A percentile compares a stretch with the other conserved stretches of the same genome.
These are phyloP conservation scores for Trichogramma evanescens DNA, from an alignment of 2,888 invertebrate species.

Conservation along the genomic window DNA sequence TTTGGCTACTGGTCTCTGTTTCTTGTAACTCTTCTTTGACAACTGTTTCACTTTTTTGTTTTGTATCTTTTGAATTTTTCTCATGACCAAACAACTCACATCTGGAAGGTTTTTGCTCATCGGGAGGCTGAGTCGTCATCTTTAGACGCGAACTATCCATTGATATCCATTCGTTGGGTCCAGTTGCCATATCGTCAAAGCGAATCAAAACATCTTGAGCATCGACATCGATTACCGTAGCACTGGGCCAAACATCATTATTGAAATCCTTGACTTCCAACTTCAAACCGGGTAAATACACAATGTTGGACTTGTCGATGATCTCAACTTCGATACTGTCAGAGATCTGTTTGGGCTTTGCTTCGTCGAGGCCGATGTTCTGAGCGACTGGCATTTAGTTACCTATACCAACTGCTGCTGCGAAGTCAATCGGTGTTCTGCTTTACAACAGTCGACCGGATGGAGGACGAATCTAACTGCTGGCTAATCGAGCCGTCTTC, in stretches of 20 bases:
- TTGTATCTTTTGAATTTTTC: constrained; percentile 39
- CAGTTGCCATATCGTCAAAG: constrained; percentile 67
- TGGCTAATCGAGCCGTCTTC: no score
- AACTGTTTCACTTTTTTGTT: constrained; percentile 28
- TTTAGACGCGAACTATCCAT: constrained; percentile 77
- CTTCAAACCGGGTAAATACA: constrained; percentile 57
- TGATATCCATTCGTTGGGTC: constrained; percentile 85
- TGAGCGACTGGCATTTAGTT: no score
- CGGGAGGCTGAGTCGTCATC: constrained; percentile 40
- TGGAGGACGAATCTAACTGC: no score
- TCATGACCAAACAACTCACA: constrained; percentile 61
- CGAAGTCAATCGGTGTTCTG: no score
- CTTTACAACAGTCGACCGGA: no score
- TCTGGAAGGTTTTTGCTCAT: constrained; percentile 56
- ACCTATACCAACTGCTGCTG: no score
- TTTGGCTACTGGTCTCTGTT: background rate
- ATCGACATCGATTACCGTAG: constrained; percentile 78
- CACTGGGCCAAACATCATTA: constrained; percentile 66
- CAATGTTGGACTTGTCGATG: constrained; percentile 39
- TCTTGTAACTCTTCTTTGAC: constrained; percentile 29
- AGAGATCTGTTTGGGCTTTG: no score
- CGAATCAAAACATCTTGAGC: constrained; percentile 81
- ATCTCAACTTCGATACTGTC: constrained; percentile 30
- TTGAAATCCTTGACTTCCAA: constrained; percentile 78
- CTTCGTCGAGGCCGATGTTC: no score